Conservation (phyloP, 64 coral and sea anemone genomes). For the Porites lutea region DNA sequence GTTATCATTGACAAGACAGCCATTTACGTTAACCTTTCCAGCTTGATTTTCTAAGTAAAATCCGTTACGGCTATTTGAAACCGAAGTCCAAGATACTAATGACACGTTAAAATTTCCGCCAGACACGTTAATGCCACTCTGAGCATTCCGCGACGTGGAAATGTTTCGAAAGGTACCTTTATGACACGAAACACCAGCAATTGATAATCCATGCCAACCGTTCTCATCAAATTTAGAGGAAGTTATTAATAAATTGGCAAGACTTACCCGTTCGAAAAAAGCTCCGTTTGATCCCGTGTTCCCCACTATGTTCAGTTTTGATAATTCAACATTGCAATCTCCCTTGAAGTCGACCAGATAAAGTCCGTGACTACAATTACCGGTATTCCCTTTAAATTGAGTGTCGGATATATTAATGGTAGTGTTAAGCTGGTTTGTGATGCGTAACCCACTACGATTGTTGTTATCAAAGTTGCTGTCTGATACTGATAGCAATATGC, state of each 20-base stretch:
- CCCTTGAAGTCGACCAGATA: neutral
- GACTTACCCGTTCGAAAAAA: neutral
- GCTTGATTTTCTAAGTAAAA: conserved; percentile 53
- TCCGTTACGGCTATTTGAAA: conserved; percentile 51
- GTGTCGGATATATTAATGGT: neutral
- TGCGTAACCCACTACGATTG: neutral
- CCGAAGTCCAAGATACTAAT: conserved; percentile 33
- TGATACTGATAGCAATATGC: neutral
- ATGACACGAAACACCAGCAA: conserved; percentile 5
- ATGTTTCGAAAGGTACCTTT: neutral
- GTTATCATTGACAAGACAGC: conserved; percentile 26
- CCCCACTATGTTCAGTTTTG: neutral
- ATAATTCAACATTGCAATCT: neutral
- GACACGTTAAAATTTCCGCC: conserved; percentile 27
- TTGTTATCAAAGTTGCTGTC: neutral
- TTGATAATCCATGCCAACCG: conserved; percentile 11
- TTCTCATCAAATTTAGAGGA: conserved; percentile 48
- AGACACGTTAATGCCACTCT: conserved; percentile 23
- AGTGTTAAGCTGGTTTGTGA: conserved; percentile 28
- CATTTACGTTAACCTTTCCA: conserved; percentile 44
- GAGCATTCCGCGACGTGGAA: conserved; percentile 39
- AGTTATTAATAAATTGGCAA: neutral
- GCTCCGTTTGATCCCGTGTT: neutral
- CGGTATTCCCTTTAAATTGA: neutral
- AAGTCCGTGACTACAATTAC: neutral